Evolutionary conservation across 2,113 vertebrate genomes (phyloP).

Genomic region (Emydura subglobosa): DNA sequence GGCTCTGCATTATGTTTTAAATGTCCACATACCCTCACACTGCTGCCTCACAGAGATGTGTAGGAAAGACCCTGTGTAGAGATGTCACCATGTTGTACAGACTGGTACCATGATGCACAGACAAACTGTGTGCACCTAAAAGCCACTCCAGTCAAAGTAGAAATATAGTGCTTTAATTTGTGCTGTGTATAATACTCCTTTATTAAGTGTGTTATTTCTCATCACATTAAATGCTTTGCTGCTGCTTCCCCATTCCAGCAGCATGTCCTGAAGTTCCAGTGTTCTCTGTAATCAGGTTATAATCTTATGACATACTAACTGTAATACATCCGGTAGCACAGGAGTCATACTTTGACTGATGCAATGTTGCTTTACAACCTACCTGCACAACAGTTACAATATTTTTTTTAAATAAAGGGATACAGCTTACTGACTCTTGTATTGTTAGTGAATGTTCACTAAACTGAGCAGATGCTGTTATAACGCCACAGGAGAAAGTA

Average conservation of each 20-base stretch:
- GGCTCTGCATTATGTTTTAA: not conserved
- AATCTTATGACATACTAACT: not conserved
- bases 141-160: not conserved
- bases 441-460: not conserved
- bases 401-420: not conserved
- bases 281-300: not conserved
- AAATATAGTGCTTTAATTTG: not conserved
- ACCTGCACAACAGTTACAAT: not conserved
- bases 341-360: not conserved
- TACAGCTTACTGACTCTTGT: not conserved
- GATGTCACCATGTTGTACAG: not conserved
- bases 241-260: not conserved
- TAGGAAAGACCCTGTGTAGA: too few species aligned
- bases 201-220: not conserved
- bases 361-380: too few species aligned
- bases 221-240: not conserved
- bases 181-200: not conserved
- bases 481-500: not conserved
- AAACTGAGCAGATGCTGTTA: not conserved
- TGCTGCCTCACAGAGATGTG: not conserved
- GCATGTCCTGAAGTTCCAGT: not conserved
- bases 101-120: not conserved
- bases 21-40: not conserved
- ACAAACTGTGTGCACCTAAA: not conserved
- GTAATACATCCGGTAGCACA: not conserved